phyloP scores from a whole-genome alignment of 1,140 invertebrate species.

The Spodoptera frugiperda region DNA sequence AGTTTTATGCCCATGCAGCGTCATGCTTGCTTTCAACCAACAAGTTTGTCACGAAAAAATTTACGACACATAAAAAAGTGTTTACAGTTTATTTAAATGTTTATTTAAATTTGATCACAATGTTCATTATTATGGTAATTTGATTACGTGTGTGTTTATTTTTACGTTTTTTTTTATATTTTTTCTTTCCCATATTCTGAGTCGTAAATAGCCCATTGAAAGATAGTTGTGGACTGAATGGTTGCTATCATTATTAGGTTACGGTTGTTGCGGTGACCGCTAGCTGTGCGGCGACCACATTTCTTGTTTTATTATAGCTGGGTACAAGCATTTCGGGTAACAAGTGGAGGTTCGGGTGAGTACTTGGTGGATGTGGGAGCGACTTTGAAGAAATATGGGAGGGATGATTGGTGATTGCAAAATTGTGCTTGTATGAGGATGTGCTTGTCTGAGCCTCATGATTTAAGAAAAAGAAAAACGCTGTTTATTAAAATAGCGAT shows the following conservation, averaged over 20 bases:
- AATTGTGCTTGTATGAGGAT: no score
- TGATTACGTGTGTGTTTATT: conserved; percentile 41
- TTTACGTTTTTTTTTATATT: not conserved
- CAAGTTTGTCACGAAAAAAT: no score
- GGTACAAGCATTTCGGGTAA: conserved; percentile 40
- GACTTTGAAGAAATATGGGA: not conserved
- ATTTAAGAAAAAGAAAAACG: no score
- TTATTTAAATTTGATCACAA: conserved; percentile 39
- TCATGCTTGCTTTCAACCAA: no score
- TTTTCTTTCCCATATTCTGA: conserved; percentile 37
- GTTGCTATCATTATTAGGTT: conserved; percentile 42
- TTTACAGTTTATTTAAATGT: conserved; percentile 46
- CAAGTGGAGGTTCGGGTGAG: conserved; percentile 24
- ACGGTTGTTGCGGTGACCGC: conserved; percentile 45
- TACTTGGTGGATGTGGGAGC: not conserved
- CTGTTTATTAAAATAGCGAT: no score
- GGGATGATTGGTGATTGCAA: no score
- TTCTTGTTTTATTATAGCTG: conserved; percentile 63
- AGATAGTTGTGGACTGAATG: conserved; percentile 51
- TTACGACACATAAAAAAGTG: conserved; percentile 31
- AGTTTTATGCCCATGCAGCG: no score
- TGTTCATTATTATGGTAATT: conserved; percentile 45
- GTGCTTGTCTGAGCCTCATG: no score
- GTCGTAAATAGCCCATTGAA: conserved; percentile 40
- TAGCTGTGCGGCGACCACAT: conserved; percentile 53